Evolutionary conservation across 2,888 invertebrate genomes (phyloP), one percentile per base, ranked within the genome.

Genomic region (Tuta absoluta): DNA sequence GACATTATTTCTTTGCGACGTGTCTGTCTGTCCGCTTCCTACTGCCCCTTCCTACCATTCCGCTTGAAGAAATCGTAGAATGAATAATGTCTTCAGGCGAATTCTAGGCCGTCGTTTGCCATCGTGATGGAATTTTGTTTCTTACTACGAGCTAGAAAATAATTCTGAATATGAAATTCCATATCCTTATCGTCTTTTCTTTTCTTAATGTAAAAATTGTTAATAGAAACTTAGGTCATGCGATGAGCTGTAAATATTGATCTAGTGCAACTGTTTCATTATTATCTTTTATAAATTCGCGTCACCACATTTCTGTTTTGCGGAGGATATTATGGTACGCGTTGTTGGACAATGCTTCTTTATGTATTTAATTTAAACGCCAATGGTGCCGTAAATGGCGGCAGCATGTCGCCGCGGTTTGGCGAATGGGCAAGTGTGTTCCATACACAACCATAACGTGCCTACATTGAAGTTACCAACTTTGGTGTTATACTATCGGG

Each of bases 351-450:
- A 82, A 77, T 77, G 82, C 81, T 85, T 88, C 87, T 88, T 88
- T 87, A 88, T 86, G 87, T 84, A 85, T 90, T 89, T 90, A 88
- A 89, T 89, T 89, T 87, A 83, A 87, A 82, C 86, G 75, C 78
- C 86, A 79, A 86, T 82, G 84, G 80, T 83, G 83, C 78, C 82
- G 76, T 81, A 84, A n/a, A 88, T 85, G 83, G 85, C 82, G 80
- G 79, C 89, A 84, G 78, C 84, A 81, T 90, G 90, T 86, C 85
- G 87, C 88, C 81, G 89, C 80, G 89, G 89, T 91, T 87, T 87
- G 85, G 89, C 86, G 81, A 82, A 82, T 81, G 77, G 79, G 78
- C 80, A 80, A 48, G 60, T 49, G 49, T 56, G n/a, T n/a, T n/a
- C 33, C 14, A 11, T 56, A 33, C 28, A 24, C 56, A 63, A 24